Percentiles rank a stretch among this genome's conserved stretches.
Conservation (phyloP, 2,113 vertebrate species). For the Puma concolor region DNA sequence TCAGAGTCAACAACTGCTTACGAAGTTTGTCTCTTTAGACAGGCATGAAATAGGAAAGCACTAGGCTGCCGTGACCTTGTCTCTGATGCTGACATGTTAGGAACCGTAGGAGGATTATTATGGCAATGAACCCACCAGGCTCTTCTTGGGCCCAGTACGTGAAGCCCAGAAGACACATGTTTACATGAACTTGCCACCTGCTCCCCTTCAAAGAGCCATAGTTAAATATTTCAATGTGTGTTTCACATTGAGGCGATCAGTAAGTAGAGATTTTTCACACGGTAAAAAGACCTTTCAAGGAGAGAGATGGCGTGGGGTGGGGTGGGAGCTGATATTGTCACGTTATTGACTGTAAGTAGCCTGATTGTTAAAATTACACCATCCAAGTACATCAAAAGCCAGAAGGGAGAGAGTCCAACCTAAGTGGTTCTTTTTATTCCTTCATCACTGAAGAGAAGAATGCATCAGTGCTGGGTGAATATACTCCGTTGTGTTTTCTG, state of each 20-base stretch:
- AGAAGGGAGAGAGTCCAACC: not conserved
- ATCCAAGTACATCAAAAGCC: not conserved
- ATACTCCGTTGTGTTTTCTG: not conserved
- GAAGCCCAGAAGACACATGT: not conserved
- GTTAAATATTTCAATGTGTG: not conserved
- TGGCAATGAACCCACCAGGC: accelerated
- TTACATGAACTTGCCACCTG: not conserved
- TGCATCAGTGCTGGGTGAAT: not conserved
- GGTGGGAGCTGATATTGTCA: not conserved
- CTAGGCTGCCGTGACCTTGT: not conserved
- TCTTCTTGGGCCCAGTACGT: not conserved
- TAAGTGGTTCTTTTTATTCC: not conserved
- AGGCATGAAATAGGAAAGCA: not conserved
- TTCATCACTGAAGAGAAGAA: not conserved
- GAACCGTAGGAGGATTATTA: not conserved
- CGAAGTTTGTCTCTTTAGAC: not conserved
- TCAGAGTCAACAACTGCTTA: not conserved
- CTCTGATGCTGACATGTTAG: not conserved
- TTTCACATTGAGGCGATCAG: not conserved
- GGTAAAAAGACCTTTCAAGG: not conserved
- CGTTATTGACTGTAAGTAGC: not conserved
- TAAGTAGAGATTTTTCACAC: not conserved
- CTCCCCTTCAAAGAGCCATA: not conserved
- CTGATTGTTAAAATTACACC: not conserved
- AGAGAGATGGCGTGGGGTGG: accelerated